Base-by-base conservation (phyloP, 2,113 vertebrate genomes). In the Oenanthe melanoleuca region DNA sequence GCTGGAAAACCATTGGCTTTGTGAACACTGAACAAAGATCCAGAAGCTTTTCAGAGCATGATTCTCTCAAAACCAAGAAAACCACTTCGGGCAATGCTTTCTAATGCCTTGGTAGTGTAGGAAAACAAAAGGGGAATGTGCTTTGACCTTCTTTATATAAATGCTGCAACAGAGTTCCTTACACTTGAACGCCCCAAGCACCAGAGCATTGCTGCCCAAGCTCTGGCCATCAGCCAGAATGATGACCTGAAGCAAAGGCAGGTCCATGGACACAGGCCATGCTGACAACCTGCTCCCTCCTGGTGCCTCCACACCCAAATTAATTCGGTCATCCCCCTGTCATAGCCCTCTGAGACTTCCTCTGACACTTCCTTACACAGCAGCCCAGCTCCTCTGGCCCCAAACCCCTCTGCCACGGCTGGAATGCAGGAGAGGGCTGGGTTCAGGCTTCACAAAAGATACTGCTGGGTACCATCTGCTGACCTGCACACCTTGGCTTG, bases 311-410 rank as follows among this genome's bases (percentile, higher is more conserved):
- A 66, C 8, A 45, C 15, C 34, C 38, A 40, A 64, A 82, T 11
- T 8, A 23, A 44, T 49, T 38, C 5, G 4, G 6, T 47, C 23
- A 44, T 42, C 11, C 5, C 17, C 14, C 29, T 6, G 19, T 15
- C 33, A 64, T 22, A 66, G 45, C 34, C 15, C 33, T 65, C 44
- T 31, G 44, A 70, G 20, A 17, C 20, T 38, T 70, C 47, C 23
- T 57, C 49, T 44, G 38, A 44, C 28, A 38, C 4, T 21, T 34
- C 9, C 4, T 3, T 44, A 10, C 26, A 44, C 26, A 59, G 26
- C 31, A 69, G 26, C 50, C 23, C 1, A 1, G 8, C 17, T 44
- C 11, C 28, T 59, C 17, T 1, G 1, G 47, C 20, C n/a, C 7
- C 56, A 53, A 42, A 11, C 12, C 13, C n/a, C 5, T 1, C 2